A percentile compares a stretch with the other conserved stretches of the same genome.
These are phyloP conservation scores for Allenopithecus nigroviridis DNA, from an alignment of 2,797 vertebrate genomes.

Conservation along the genomic window DNA sequence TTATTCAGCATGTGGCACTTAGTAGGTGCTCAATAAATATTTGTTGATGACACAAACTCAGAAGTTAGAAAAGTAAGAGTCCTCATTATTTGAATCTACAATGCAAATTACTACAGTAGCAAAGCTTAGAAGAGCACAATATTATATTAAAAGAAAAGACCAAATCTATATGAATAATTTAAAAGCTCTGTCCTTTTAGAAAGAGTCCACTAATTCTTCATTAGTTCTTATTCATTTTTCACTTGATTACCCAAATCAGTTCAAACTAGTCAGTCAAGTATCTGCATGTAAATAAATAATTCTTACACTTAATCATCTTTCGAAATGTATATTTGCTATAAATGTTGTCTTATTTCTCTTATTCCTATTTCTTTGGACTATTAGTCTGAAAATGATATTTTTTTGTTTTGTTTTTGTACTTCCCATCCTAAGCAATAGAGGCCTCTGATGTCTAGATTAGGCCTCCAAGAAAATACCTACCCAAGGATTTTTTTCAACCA, in stretches of 20 bases:
- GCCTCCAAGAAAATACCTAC: background rate
- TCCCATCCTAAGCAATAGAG: background rate
- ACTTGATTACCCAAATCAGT: background rate
- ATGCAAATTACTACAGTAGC: background rate
- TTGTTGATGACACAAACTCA: background rate
- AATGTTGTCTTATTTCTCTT: background rate
- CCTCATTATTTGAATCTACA: background rate
- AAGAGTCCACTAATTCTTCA: background rate
- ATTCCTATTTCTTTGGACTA: background rate
- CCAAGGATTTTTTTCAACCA: background rate
- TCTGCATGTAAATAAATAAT: background rate
- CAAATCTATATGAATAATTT: background rate
- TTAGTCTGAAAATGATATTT: background rate
- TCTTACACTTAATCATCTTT: constrained; percentile 14
- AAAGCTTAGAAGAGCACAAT: background rate
- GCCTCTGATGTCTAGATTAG: constrained; percentile 32
- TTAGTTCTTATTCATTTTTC: constrained; percentile 5
- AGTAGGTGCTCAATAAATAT: constrained; percentile 6
- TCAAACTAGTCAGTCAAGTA: background rate
- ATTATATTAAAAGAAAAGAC: background rate
- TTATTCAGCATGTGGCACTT: background rate
- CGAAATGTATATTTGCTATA: constrained; percentile 2
- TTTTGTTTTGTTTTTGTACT: background rate
- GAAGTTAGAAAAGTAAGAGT: background rate
- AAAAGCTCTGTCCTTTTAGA: background rate